Percentiles rank a stretch among this genome's conserved stretches.
Evolutionary conservation across 2,797 vertebrate genomes (phyloP).

Genomic region (Helarctos malayanus): DNA sequence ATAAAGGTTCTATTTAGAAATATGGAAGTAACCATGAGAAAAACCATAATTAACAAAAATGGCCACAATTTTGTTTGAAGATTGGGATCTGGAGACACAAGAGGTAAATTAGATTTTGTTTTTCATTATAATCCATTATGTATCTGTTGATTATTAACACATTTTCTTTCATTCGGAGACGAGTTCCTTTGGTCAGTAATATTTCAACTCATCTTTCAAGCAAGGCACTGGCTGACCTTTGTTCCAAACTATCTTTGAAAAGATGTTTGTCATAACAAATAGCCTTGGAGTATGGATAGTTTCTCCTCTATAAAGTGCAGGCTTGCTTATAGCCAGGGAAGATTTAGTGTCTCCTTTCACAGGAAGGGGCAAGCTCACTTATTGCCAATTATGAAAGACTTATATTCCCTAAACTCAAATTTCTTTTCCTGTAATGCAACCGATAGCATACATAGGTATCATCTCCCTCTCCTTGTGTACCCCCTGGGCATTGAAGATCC

Average conservation of each 20-base stretch:
- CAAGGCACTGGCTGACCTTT: neutral
- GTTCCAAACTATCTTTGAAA: conserved; percentile 22
- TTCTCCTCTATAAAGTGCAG: neutral
- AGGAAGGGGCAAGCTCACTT: neutral
- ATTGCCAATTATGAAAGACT: neutral
- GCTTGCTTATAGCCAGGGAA: neutral
- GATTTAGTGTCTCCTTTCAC: neutral
- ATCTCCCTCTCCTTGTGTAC: neutral
- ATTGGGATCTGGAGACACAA: neutral
- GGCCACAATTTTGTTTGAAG: neutral
- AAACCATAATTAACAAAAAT: neutral
- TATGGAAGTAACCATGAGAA: neutral
- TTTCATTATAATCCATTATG: neutral
- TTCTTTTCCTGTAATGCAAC: neutral
- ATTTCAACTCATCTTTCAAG: neutral
- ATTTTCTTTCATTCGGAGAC: neutral
- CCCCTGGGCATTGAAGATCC: neutral
- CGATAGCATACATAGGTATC: neutral
- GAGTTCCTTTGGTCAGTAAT: neutral
- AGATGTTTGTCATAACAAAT: neutral
- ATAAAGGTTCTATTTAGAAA: conserved; percentile 8
- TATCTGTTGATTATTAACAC: neutral
- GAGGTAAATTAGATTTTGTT: neutral
- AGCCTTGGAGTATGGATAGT: neutral
- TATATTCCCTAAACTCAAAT: neutral